Evolutionary conservation across 2,888 invertebrate genomes (phyloP), one percentile per base, ranked within the genome.

Genomic region (Euphydryas editha): DNA sequence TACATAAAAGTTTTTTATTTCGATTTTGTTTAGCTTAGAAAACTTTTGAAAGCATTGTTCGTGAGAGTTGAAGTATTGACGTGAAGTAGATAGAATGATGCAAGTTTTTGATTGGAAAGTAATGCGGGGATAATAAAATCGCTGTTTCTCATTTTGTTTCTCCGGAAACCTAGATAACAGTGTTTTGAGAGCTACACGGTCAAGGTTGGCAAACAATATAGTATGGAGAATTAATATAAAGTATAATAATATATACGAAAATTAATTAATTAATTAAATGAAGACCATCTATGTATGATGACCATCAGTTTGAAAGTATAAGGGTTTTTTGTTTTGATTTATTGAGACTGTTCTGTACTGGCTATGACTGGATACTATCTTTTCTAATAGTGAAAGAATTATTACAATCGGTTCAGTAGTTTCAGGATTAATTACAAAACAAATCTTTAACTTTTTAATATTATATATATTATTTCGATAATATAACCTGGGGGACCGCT

Each of bases 91-190:
- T 67, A 60, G 55, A 65, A 70, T 59, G 63, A 62, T 61, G 51
- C 61, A 71, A 72, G 72, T 72, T 73, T 70, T 62, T 70, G 70
- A 71, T 72, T 63, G 72, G 66, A 73, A 70, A 67, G 65, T 64
- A 67, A 67, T 68, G 62, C 56, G 46, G 11, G 59, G 65, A 61
- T 67, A 72, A 78, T 76, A 70, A 68, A 68, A 59, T 58, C 49
- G 42, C 60, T 62, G 44, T 46, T 65, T 56, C 65, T 70, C 67
- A 49, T 55, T 62, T 49, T 54, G 66, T 24, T 65, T 65, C 63
- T 51, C 37, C 42, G 54, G 65, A 63, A 62, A 62, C 60, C 61
- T 63, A 49, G 58, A 65, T 67, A 58, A 59, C 56, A 49, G 59
- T 47, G 58, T 63, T 59, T 69, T 61, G 56, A 42, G 18, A 42